Conservation (phyloP, 2,113 vertebrate genomes). For the Otocyon megalotis region DNA sequence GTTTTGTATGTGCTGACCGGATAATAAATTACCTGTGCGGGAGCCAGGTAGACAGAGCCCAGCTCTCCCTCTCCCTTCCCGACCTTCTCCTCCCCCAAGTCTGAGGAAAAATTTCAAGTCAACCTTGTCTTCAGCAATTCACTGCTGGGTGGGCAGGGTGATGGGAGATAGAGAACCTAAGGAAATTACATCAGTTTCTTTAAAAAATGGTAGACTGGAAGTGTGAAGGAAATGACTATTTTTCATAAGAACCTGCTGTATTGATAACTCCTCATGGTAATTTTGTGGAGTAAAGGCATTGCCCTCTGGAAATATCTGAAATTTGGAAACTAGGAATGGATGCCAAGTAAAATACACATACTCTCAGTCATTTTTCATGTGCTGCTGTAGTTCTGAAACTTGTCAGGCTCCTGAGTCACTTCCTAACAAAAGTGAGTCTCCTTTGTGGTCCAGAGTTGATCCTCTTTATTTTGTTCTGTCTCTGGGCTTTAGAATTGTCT, state of each 20-base stretch:
- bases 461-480: background rate
- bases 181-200: background rate
- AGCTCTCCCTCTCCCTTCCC: conserved; percentile 1
- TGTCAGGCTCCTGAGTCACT: background rate
- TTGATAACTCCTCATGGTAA: background rate
- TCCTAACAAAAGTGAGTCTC: background rate
- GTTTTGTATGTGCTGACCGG: background rate
- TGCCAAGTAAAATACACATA: rapidly evolving
- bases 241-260: background rate
- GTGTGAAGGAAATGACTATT: background rate
- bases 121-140: background rate
- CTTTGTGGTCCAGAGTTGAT: background rate
- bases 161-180: background rate
- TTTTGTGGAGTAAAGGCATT: background rate
- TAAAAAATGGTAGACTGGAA: background rate
- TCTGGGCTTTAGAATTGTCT: background rate
- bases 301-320: background rate
- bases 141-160: background rate
- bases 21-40: conserved; percentile 28
- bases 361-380: background rate
- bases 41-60: background rate
- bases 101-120: background rate
- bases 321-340: background rate
- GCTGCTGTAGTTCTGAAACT: background rate
- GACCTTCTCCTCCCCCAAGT: background rate